A percentile compares a stretch with the other conserved stretches of the same genome.
phyloP scores from a whole-genome alignment of 2,888 invertebrate species.

The Lycia hirtaria region DNA sequence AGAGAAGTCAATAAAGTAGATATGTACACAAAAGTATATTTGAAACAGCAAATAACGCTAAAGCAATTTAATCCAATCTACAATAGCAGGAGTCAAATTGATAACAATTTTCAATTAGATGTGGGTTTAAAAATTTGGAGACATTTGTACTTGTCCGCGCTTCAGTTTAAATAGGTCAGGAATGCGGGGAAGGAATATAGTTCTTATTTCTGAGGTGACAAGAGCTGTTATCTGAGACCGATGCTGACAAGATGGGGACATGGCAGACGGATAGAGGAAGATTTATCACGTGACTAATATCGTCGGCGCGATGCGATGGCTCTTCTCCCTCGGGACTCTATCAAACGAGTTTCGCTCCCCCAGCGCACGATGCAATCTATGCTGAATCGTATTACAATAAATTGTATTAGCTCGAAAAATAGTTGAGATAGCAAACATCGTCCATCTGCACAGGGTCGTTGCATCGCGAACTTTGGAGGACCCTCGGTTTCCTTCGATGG shows the following conservation, averaged over 20 bases:
- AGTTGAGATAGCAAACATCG: constrained; percentile 84
- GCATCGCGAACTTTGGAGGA: constrained; percentile 58
- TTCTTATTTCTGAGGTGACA: constrained; percentile 69
- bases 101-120: constrained; percentile 42
- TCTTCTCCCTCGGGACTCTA: constrained; percentile 78
- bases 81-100: constrained; percentile 34
- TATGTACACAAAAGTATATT: constrained; percentile 6
- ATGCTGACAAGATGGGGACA: constrained; percentile 58
- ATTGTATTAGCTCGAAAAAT: constrained; percentile 86
- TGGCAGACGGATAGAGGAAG: constrained; percentile 67
- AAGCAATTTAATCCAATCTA: constrained; percentile 30
- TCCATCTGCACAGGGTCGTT: constrained; percentile 83
- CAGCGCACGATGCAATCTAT: constrained; percentile 81
- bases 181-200: constrained; percentile 65
- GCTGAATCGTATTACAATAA: constrained; percentile 86
- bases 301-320: constrained; percentile 74
- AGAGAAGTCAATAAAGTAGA: background rate
- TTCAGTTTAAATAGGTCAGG: constrained; percentile 62
- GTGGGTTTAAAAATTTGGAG: constrained; percentile 40
- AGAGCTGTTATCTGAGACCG: constrained; percentile 40
- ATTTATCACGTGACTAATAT: constrained; percentile 85
- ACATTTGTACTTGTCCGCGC: constrained; percentile 43
- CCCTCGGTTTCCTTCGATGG: constrained; percentile 73
- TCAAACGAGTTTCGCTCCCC: constrained; percentile 85
- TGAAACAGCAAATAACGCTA: constrained; percentile 16